Percentiles rank a stretch among this genome's conserved stretches.
Conservation (phyloP, 1,140 invertebrate species). For the Potamilus streckersoni region DNA sequence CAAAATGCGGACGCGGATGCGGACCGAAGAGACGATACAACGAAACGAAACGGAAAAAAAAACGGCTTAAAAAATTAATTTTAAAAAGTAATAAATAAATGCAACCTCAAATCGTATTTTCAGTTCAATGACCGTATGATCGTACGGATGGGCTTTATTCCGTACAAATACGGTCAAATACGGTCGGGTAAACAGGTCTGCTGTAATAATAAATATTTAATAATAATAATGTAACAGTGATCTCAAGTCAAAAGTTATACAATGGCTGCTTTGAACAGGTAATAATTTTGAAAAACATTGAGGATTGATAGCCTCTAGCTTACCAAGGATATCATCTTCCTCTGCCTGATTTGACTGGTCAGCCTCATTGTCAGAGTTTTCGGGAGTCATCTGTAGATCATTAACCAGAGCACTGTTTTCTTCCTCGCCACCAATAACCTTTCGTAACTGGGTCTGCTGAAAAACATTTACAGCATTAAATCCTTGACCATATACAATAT, state of each 20-base stretch:
- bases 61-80: no score
- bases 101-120: no score
- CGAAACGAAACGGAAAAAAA: no score
- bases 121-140: no score
- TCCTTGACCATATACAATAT: conserved; percentile 5
- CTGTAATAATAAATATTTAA: neutral
- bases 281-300: neutral
- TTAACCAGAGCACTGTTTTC: conserved; percentile 52
- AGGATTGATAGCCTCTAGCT: neutral
- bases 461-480: conserved; percentile 20
- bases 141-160: no score
- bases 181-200: no score
- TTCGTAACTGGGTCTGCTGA: conserved; percentile 3
- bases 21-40: no score
- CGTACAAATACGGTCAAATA: no score
- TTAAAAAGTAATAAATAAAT: no score
- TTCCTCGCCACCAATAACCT: conserved; percentile 13
- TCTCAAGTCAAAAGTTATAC: neutral
- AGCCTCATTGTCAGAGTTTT: conserved; percentile 56
- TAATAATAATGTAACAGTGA: neutral
- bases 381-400: conserved; percentile 64
- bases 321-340: neutral
- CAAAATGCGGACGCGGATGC: no score
- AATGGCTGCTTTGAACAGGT: neutral
- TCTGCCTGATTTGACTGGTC: conserved; percentile 40